Evolutionary conservation across 64 coral and sea anemone species (phyloP), one percentile per base, ranked within the genome.

Genomic region (Actinia tenebrosa): DNA sequence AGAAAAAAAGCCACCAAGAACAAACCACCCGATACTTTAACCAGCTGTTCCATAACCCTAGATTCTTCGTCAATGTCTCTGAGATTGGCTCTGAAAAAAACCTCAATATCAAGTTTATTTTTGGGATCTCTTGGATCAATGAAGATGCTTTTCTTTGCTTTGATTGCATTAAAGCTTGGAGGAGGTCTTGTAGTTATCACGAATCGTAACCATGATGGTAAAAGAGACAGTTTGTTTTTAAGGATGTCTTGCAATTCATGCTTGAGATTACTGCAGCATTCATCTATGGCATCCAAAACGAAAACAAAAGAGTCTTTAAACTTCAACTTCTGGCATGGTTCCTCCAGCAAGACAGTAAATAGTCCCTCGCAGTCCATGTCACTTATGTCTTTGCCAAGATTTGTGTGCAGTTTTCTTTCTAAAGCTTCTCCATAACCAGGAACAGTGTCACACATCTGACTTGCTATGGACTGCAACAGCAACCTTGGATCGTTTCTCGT

Each of bases 401-500:
- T 86, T 86, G 79, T 89, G 45, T 86, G 37, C 72, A 93, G 68
- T 45, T 84, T 80, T 42, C 88, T 82, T 19, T 78, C 44, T 54
- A 93, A 64, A 44, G 87, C 88, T 17, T 63, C 53, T 79, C 77
- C 44, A 60, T 80, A 86, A 53, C 78, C 71, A 52, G 87, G 87
- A 83, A 93, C 37, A 89, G 64, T 47, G 62, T 64, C 82, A 86
- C 55, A 89, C 11, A 93, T 81, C 58, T 89, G 77, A 44, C 83
- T 30, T 43, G 83, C 92, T 37, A 94, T 19, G 56, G 92, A 94
- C 79, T 94, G 84, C 47, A 94, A 64, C 62, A 94, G 87, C 54
- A 60, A 58, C 53, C 84, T 94, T 66, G 88, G 43, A 63, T 90
- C 82, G 46, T 89, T 94, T 85, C 79, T 84, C 25, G 84, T 63